Base-by-base conservation (phyloP, 1,140 invertebrate genomes). In the Zaprionus capensis region DNA sequence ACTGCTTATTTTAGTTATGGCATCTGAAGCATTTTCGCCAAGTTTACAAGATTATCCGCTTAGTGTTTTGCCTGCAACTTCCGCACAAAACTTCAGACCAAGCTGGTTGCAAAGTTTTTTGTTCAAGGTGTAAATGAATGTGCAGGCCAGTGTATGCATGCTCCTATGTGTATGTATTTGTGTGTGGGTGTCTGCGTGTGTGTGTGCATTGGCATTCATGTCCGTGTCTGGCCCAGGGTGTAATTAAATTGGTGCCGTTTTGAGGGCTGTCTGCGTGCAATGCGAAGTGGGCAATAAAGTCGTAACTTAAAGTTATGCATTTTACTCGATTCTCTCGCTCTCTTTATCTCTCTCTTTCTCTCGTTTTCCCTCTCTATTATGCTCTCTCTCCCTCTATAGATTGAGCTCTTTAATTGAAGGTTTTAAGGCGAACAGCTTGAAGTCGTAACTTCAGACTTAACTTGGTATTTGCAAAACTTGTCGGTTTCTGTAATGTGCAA, bases 1-100 rank as follows among this genome's bases (percentile, higher is more conserved):
- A 51, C 74, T 90, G 85, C 85, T 88, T 88, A 88, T 88, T 88
- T 88, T 88, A 88, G 84, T 88, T 88, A 88, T 88, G 85, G 85
- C 72, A 88, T 90, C 84, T 84, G 59, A 68, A 75, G 85, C 70
- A 85, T 88, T 88, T 85, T 81, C 79, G 85, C 81, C 76, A 90
- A 88, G 85, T 88, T 88, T 85, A 88, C 85, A 88, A 88, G 85
- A 88, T 90, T 88, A 88, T 88, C 69, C 85, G 85, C 85, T 88
- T 86, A 86, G 83, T 83, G 83, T 81, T 87, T 57, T 31, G 44
- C 38, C 56, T 65, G 44, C 67, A 62, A 61, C 24, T 64, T 51
- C 59, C 15, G 70, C 53, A 82, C 68, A 71, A 62, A 88, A 90
- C 84, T 88, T 81, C 46, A 72, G 57, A 51, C 76, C 38, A 28